Evolutionary conservation across 2,888 invertebrate species (phyloP).

Genomic region (Ornithoptera alexandrae): DNA sequence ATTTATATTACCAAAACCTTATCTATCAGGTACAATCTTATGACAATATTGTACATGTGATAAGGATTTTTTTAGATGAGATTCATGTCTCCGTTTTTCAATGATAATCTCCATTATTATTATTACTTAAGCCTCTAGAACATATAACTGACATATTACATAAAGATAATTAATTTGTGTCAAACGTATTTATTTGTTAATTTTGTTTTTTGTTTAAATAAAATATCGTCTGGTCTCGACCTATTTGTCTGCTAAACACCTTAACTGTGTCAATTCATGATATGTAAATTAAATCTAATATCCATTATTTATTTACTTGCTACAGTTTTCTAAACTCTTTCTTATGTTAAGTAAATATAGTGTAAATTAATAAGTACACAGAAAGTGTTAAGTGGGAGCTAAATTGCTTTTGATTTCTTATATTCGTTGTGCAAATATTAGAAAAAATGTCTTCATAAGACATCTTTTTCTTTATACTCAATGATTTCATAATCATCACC

Average conservation of each 20-base stretch:
- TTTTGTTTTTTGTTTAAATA: not conserved
- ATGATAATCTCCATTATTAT: constrained; percentile 10
- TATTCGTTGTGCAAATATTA: too few relatives aligned
- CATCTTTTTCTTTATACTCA: too few relatives aligned
- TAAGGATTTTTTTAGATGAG: constrained; percentile 13
- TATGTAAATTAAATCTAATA: not conserved
- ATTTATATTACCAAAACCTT: constrained; percentile 20
- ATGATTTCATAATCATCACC: too few relatives aligned
- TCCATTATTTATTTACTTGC: too few relatives aligned
- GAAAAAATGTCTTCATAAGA: too few relatives aligned
- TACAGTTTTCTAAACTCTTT: too few relatives aligned
- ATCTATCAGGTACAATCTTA: constrained; percentile 19
- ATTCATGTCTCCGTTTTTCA: constrained; percentile 2
- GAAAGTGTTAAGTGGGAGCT: not conserved
- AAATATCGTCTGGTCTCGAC: not conserved
- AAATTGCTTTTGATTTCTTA: not conserved
- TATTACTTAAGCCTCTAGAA: not conserved
- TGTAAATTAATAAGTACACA: not conserved
- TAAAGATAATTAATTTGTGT: not conserved
- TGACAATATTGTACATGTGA: constrained; percentile 17
- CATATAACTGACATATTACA: not conserved
- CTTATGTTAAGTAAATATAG: not conserved
- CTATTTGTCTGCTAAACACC: not conserved
- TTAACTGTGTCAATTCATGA: not conserved
- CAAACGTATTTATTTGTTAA: not conserved